These are phyloP conservation scores for Sorex maritimensis DNA, from an alignment of 2,797 vertebrate genomes.

Conservation along the genomic window DNA sequence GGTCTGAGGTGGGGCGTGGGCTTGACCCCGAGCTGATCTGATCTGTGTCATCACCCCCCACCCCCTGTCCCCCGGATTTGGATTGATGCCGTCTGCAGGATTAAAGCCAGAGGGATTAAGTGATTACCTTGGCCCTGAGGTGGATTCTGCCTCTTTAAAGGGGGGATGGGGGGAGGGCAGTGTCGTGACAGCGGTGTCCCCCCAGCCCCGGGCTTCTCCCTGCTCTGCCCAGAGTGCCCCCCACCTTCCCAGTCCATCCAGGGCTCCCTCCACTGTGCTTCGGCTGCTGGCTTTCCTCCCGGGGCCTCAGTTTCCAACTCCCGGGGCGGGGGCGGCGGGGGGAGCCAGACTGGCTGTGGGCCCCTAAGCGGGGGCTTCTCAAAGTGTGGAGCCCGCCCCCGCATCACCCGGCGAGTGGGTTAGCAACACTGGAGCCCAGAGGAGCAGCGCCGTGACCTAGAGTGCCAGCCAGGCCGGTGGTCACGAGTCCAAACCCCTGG, in stretches of 20 bases:
- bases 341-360: not conserved
- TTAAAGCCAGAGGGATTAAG: conserved; percentile 89
- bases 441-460: too few relatives aligned
- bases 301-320: not conserved
- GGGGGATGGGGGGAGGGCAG: not conserved
- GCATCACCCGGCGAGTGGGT: not conserved
- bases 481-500: not conserved
- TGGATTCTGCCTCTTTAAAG: conserved; percentile 80
- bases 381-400: too few relatives aligned
- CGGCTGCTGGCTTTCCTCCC: not conserved
- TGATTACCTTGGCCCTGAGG: conserved; percentile 86
- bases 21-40: conserved; percentile 19
- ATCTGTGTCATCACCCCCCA: not conserved
- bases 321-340: not conserved
- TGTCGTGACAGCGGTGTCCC: too few relatives aligned
- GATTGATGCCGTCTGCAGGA: conserved; percentile 84
- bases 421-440: not conserved
- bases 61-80: conserved; percentile 74
- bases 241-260: not conserved
- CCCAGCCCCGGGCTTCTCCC: not conserved
- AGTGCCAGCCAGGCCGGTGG: too few relatives aligned
- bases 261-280: not conserved
- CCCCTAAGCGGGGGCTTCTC: not conserved
- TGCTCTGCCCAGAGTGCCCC: not conserved
- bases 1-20: not conserved